Conservation (phyloP, 2,797 vertebrate species). For the Phoeniculus purpureus region DNA sequence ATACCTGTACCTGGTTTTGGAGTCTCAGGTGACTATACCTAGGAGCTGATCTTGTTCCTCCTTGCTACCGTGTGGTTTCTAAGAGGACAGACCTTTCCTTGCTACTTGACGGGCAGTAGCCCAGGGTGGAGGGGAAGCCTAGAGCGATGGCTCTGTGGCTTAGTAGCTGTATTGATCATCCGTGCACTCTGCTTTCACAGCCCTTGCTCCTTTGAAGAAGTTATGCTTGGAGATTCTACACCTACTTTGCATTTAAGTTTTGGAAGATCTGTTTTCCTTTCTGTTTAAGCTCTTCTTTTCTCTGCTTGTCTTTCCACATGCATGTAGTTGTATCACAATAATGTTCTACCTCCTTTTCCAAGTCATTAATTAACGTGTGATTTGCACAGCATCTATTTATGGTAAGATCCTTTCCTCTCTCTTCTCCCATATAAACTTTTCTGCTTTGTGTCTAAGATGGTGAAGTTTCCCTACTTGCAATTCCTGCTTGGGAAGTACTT, state of each 20-base stretch:
- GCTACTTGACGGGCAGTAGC: not conserved
- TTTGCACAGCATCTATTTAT: not conserved
- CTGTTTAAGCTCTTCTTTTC: not conserved
- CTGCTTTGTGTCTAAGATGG: not conserved
- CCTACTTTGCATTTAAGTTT: not conserved
- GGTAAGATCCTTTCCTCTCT: not conserved
- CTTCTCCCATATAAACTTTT: not conserved
- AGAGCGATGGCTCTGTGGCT: not conserved
- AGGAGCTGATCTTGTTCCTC: not conserved
- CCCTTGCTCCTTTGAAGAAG: not conserved
- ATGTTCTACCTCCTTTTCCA: not conserved
- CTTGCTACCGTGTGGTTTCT: not conserved
- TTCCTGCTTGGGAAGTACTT: not conserved
- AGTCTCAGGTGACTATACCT: not conserved
- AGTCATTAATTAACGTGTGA: not conserved
- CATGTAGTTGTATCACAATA: not conserved
- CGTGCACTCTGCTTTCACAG: not conserved
- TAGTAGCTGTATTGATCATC: not conserved
- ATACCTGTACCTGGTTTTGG: not conserved
- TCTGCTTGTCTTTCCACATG: not conserved
- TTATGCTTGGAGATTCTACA: not conserved
- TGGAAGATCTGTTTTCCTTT: not conserved
- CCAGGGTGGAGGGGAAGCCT: fast-evolving
- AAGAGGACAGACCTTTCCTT: not conserved
- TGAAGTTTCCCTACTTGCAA: not conserved